Conservation (phyloP, 2,113 vertebrate species). For the Promerops cafer region DNA sequence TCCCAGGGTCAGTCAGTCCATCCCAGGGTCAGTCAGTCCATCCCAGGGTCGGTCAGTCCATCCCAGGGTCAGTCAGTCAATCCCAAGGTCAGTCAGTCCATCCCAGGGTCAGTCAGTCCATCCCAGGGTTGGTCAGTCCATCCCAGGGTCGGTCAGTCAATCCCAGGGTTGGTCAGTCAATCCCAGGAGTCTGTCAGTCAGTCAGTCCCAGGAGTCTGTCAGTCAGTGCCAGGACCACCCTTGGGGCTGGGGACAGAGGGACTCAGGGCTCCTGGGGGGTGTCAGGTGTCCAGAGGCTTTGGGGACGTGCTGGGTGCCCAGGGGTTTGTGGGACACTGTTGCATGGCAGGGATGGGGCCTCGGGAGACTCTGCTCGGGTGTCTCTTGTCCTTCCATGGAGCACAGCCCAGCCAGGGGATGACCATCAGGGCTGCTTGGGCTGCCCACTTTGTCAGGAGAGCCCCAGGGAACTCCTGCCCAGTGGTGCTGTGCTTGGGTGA, state of each 20-base stretch:
- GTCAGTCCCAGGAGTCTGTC: too few relatives aligned
- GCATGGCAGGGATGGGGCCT: background rate
- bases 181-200: too few relatives aligned
- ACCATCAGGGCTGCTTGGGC: background rate
- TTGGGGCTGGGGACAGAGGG: background rate
- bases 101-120: background rate
- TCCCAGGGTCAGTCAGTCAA: too few relatives aligned
- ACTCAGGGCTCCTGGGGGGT: background rate
- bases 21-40: background rate
- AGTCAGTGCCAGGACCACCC: background rate
- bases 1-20: background rate
- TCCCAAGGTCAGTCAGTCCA: background rate
- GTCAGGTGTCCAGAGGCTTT: background rate
- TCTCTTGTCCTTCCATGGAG: background rate
- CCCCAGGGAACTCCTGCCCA: background rate
- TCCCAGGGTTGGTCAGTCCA: background rate
- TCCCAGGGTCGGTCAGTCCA: too few relatives aligned
- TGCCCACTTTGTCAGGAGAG: background rate
- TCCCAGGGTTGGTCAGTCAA: background rate
- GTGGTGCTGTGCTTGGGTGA: background rate
- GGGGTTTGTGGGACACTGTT: background rate
- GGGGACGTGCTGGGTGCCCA: background rate
- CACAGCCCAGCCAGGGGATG: background rate
- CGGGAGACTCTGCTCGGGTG: fast-evolving
- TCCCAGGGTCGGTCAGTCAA: background rate